Evolutionary conservation across 2,888 invertebrate genomes (phyloP), one percentile per base, ranked within the genome.

Genomic region (Melieria picta): DNA sequence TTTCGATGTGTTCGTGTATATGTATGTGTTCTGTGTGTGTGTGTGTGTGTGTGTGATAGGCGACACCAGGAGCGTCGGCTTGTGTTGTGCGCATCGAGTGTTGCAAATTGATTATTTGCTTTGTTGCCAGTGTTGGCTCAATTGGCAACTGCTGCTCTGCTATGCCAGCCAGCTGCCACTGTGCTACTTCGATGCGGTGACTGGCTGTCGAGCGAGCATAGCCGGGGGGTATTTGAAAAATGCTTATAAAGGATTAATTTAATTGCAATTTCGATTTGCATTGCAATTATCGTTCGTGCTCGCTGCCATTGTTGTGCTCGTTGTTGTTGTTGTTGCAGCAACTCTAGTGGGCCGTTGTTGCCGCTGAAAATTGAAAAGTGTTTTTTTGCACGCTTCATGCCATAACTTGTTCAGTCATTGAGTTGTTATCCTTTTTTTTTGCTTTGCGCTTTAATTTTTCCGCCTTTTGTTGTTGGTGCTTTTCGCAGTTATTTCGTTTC

Each of bases 171-270:
- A 30, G 30, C 30, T 30, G 30, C 30, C 30, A 30, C 3, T 55
- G 55, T 7, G 55, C n/a, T 2, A 7, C n/a, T 55, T 13, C 9
- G 13, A 11, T 11, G 7, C 16, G n/a, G 55, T 30, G 30, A 30
- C 30, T 30, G 3, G 30, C 30, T 30, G 30, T 30, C 30, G 30
- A 30, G 30, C 30, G 65, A 66, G 67, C 61, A 61, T 30, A 65
- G 69, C 61, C 48, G 48, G 65, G 52, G 56, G 57, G 66, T 30
- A 69, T 71, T 71, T 73, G 75, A 76, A 73, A 81, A 81, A 80
- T 81, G 80, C 81, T 78, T 81, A 80, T 79, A 80, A 81, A 76
- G 80, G 79, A 81, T 80, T 80, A 81, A 81, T 81, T 81, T 80
- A 79, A 81, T 80, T 80, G 79, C 81, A 79, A 77, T 77, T 57